Conservation (phyloP, 2,888 invertebrate genomes). For the Ctenicera cuprea region DNA sequence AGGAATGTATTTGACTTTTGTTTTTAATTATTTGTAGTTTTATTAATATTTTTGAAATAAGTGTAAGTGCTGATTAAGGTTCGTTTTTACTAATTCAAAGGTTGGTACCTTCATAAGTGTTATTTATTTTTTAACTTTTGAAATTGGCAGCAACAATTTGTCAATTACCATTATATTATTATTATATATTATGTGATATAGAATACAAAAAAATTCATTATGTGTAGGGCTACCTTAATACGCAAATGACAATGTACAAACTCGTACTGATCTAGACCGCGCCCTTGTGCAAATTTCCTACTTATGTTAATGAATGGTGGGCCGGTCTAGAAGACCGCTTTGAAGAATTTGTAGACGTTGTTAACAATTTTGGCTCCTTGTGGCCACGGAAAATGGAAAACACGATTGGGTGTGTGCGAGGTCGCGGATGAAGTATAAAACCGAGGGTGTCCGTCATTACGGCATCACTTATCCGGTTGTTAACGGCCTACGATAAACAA, state of each 20-base stretch:
- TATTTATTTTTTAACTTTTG: no score
- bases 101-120: no score
- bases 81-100: no score
- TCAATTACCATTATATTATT: no score
- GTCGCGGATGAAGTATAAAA: constrained; percentile 57
- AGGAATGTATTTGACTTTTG: no score
- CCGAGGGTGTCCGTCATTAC: constrained; percentile 43
- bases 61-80: no score
- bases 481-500: constrained; percentile 40
- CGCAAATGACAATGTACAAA: constrained; percentile 13
- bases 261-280: constrained; percentile 12
- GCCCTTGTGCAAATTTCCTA: constrained; percentile 33
- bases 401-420: constrained; percentile 55
- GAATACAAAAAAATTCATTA: background rate
- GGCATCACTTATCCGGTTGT: constrained; percentile 52
- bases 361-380: constrained; percentile 34
- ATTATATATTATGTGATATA: background rate
- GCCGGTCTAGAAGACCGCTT: constrained; percentile 33
- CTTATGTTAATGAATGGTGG: constrained; percentile 38
- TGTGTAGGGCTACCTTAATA: constrained; percentile 1
- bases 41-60: no score
- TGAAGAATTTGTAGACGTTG: constrained; percentile 26
- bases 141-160: no score
- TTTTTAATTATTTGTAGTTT: no score
- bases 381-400: constrained; percentile 40